A percentile compares a stretch with the other conserved stretches of the same genome.
Evolutionary conservation across 2,113 vertebrate species (phyloP).

Genomic region (Athene cunicularia): DNA sequence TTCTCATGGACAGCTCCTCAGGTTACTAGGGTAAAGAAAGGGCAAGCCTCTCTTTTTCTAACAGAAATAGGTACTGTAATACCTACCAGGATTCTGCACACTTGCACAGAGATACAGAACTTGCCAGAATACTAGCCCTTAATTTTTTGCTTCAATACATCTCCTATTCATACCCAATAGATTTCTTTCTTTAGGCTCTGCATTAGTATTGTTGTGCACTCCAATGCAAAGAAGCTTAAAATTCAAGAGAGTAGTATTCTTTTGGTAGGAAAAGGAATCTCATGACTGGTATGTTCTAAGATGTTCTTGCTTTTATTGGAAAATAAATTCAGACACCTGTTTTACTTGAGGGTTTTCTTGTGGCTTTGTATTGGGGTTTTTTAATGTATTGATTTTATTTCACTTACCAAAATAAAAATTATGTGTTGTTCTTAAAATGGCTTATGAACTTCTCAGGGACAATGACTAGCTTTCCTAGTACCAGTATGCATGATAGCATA

Average conservation of each 20-base stretch:
- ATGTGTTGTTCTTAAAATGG: not conserved
- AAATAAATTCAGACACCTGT: not conserved
- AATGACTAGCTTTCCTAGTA: not conserved
- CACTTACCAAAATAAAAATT: not conserved
- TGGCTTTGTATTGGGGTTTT: no score
- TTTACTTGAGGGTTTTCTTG: not conserved
- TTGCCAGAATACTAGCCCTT: not conserved
- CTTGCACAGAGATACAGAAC: not conserved
- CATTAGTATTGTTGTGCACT: not conserved
- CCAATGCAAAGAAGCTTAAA: not conserved
- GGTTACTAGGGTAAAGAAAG: not conserved
- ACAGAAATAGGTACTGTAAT: not conserved
- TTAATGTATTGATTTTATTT: not conserved
- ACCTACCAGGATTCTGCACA: not conserved
- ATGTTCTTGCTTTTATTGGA: not conserved
- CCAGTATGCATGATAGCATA: fast-evolving
- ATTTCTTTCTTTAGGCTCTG: not conserved
- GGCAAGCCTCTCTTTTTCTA: not conserved
- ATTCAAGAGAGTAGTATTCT: not conserved
- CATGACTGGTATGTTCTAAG: not conserved
- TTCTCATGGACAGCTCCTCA: not conserved
- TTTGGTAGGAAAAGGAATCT: not conserved
- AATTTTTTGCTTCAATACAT: not conserved
- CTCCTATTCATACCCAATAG: not conserved
- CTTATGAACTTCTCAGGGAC: not conserved